These are phyloP conservation scores for Pterophyllum scalare DNA, from an alignment of 2,113 vertebrate genomes.

Conservation along the genomic window DNA sequence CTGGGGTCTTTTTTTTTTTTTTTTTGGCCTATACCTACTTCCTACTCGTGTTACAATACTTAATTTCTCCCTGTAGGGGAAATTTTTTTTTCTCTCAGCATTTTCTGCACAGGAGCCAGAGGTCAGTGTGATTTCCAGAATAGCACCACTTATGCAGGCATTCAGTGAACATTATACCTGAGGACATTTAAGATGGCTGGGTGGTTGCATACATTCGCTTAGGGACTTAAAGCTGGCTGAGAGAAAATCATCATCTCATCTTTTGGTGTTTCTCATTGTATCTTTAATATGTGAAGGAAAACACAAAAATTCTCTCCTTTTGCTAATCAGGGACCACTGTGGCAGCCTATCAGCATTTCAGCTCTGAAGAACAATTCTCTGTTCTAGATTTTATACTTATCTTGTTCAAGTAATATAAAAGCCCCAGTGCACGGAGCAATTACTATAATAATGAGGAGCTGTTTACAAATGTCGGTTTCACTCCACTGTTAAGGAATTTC, in stretches of 20 bases:
- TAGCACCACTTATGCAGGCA: not conserved
- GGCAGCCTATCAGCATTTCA: not conserved
- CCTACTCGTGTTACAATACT: not conserved
- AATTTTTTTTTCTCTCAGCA: not conserved
- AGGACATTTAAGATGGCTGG: conserved; percentile 6
- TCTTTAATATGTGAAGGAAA: conserved; percentile 15
- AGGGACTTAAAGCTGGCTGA: not conserved
- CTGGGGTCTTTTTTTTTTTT: not conserved
- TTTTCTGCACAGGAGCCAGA: not conserved
- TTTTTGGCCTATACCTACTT: conserved; percentile 1
- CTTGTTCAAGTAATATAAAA: conserved; percentile 44
- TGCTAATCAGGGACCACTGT: conserved; percentile 7
- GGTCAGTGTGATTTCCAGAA: conserved; percentile 8
- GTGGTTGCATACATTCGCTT: not conserved
- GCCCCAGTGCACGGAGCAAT: conserved; percentile 41
- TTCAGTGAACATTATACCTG: conserved; percentile 13
- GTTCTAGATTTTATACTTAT: conserved; percentile 43
- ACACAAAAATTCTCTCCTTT: not conserved
- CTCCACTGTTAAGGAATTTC: conserved; percentile 37
- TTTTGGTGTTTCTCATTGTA: not conserved
- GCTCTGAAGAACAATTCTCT: conserved; percentile 15
- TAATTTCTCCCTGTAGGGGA: conserved; percentile 6
- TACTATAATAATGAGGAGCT: conserved; percentile 50
- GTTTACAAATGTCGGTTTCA: conserved; percentile 52
- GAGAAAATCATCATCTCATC: not conserved